phyloP scores from a whole-genome alignment of 2,797 vertebrate genomes.

The Hydrocynus forskahlii region DNA sequence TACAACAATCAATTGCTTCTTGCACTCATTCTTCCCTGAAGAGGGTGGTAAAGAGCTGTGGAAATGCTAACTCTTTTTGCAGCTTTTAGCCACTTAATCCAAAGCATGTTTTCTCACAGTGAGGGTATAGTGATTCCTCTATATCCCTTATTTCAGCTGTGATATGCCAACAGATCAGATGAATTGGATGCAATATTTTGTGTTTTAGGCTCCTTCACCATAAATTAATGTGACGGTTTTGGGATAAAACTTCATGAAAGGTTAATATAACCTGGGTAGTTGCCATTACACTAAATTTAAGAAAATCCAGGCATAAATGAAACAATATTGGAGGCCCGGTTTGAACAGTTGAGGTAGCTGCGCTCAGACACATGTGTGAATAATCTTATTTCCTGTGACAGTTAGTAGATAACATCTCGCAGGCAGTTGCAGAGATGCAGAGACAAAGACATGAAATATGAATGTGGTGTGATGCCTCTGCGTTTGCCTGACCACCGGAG shows the following conservation, averaged over 20 bases:
- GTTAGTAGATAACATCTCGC: slow-evolving; percentile 57
- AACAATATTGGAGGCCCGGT: neutral
- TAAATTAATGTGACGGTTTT: neutral
- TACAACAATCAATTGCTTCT: no score
- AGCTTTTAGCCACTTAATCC: no score
- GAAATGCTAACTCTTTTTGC: neutral
- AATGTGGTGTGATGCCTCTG: slow-evolving; percentile 33
- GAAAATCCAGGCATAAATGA: neutral
- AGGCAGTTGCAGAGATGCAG: slow-evolving; percentile 53
- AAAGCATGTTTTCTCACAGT: neutral
- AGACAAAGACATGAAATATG: slow-evolving; percentile 46
- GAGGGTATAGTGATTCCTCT: no score
- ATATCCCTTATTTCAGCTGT: neutral
- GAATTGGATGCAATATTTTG: no score
- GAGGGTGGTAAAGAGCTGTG: slow-evolving; percentile 21
- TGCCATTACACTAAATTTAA: neutral
- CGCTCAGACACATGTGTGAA: slow-evolving; percentile 9
- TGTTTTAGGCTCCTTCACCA: neutral
- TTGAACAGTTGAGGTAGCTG: slow-evolving; percentile 33
- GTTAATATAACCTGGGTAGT: no score
- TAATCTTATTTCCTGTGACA: slow-evolving; percentile 53
- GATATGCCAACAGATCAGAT: neutral
- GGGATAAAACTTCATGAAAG: neutral
- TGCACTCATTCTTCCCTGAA: slow-evolving; percentile 2
- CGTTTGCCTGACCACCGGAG: slow-evolving; percentile 50